Evolutionary conservation across 1,140 invertebrate genomes (phyloP).

Genomic region (Argopecten irradians): DNA sequence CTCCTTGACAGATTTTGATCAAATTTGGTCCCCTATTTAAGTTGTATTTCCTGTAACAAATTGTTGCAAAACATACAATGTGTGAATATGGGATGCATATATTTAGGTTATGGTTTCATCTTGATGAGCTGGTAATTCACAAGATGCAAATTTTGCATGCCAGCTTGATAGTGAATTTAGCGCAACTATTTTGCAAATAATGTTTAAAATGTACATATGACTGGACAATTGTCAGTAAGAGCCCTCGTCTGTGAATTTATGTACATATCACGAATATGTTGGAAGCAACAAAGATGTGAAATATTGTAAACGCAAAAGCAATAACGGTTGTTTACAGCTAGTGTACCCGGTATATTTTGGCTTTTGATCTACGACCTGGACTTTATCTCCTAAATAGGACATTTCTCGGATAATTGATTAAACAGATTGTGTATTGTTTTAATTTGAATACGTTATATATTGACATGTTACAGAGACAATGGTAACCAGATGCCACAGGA

Average conservation of each 20-base stretch:
- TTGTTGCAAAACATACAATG: not conserved
- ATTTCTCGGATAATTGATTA: not conserved
- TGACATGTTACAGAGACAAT: constrained; percentile 78
- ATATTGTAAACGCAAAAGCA: no score
- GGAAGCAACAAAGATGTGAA: not conserved
- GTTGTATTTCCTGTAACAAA: not conserved
- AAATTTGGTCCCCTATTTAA: not conserved
- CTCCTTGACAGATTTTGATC: no score
- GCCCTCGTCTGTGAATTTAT: not conserved
- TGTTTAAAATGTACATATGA: no score
- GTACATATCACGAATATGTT: not conserved
- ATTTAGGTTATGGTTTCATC: no score
- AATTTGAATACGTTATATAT: not conserved
- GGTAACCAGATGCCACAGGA: constrained; percentile 82
- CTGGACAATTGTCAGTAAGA: no score
- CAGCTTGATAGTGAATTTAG: no score
- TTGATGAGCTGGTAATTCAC: no score
- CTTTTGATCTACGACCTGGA: not conserved
- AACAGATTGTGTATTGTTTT: not conserved
- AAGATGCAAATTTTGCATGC: no score
- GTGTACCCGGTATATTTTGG: not conserved
- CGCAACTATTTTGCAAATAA: no score
- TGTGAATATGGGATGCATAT: no score
- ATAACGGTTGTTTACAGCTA: not conserved
- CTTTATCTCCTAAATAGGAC: not conserved